Percentiles rank a stretch among this genome's conserved stretches.
Conservation (phyloP, 2,888 invertebrate species). For the Ligdia adustata region DNA sequence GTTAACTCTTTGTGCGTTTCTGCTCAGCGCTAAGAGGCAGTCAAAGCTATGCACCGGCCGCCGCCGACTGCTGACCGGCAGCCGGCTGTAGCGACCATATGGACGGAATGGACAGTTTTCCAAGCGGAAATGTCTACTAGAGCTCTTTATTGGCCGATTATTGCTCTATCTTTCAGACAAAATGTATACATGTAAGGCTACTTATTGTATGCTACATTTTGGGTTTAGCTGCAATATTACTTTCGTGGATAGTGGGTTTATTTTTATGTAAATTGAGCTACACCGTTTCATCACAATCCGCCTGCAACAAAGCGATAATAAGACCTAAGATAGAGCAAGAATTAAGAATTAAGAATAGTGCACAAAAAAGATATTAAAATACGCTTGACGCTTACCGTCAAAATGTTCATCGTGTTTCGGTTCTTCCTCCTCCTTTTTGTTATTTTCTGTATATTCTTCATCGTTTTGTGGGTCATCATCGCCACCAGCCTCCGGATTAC, state of each 20-base stretch:
- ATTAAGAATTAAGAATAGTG: too few relatives aligned
- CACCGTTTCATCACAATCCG: too few relatives aligned
- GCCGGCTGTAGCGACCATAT: conserved; percentile 14
- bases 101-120: conserved; percentile 31
- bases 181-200: too few relatives aligned
- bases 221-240: too few relatives aligned
- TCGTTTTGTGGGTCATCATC: conserved; percentile 39
- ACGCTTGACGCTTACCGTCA: conserved; percentile 12
- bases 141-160: conserved; percentile 14
- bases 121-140: conserved; percentile 11
- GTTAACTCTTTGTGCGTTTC: too few relatives aligned
- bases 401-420: too few relatives aligned
- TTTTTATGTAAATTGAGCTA: too few relatives aligned
- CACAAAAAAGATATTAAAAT: too few relatives aligned
- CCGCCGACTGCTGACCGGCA: conserved; percentile 10
- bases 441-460: conserved; percentile 45
- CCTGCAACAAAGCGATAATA: too few relatives aligned
- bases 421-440: conserved; percentile 46
- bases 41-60: conserved; percentile 55
- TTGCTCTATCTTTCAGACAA: conserved; percentile 8
- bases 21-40: conserved; percentile 19
- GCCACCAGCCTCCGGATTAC: conserved; percentile 22
- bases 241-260: too few relatives aligned
- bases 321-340: too few relatives aligned
- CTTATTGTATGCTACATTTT: too few relatives aligned